Base-by-base conservation (phyloP, 2,113 vertebrate species). In the Gadus chalcogrammus region DNA sequence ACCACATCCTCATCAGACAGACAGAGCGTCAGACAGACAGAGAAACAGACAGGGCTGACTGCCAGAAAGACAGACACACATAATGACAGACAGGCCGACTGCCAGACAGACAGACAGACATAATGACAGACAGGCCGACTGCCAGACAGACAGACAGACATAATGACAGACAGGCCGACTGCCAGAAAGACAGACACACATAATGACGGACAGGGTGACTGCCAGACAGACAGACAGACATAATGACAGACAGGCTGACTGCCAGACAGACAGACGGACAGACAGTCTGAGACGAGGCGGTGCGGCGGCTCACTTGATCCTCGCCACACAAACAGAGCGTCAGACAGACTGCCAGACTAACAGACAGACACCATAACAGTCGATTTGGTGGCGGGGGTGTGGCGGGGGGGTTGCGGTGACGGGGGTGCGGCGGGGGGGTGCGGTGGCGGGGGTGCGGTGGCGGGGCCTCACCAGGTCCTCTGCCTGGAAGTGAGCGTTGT, bases 401-500 rank as follows among this genome's bases (percentile, higher is more conserved):
- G 38, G 38, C 4, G 38, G 38, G 15, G 28, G 52, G 63, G 81
- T 11, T 13, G 42, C 11, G 42, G 42, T 3, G 42, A 11, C 42
- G 0, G 42, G 8, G 42, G 20, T 20, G 20, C 1, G 38, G 38
- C 4, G 38, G 38, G 0, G 42, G 8, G 42, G 20, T 20, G 20
- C 20, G 38, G 38, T 42, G 38, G 3, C n/a, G 28, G 52, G 63
- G 81, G 42, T 13, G 42, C 11, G 42, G 42, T 13, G 42, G 42
- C 42, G 0, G 42, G 8, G 42, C 11, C 88, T 66, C 91, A 98
- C 97, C 94, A 94, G 89, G 75, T 97, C 95, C 86, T 97, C 95
- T n/a, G 88, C 90, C 79, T 96, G 93, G 84, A 96, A 98, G 69
- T 98, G 93, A 0, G 76, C 72, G 82, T 97, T 99, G 90, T 93